Evolutionary conservation across 2,888 invertebrate genomes (phyloP).

Genomic region (Cheilosia urbana): DNA sequence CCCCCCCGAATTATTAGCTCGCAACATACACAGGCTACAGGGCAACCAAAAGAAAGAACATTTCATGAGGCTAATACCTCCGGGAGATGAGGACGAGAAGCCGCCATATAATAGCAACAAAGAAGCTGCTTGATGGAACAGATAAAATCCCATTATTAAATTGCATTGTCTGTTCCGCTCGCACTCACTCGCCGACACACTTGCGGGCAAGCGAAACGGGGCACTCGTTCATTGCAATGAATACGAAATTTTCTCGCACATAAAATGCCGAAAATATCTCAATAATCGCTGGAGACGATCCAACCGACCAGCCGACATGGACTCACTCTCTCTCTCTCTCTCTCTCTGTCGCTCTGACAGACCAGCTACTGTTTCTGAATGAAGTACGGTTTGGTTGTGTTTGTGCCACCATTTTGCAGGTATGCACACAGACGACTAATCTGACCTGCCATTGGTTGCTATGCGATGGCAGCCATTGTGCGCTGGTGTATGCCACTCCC

Average conservation of each 20-base stretch:
- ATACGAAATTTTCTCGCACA: conserved; percentile 80
- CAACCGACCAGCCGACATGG: conserved; percentile 17
- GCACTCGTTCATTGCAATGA: conserved; percentile 84
- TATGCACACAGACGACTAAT: conserved; percentile 9
- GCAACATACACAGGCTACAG: no score
- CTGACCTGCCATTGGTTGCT: conserved; percentile 78
- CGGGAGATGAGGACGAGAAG: conserved; percentile 72
- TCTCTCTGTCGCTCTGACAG: conserved; percentile 4
- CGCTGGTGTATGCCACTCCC: conserved; percentile 67
- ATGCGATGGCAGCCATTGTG: conserved; percentile 72
- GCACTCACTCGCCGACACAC: conserved; percentile 77
- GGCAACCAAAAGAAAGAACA: conserved; percentile 28
- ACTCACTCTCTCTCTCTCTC: conserved; percentile 13
- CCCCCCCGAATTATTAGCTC: conserved; percentile 65
- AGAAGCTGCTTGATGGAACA: conserved; percentile 82
- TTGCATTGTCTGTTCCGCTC: conserved; percentile 80
- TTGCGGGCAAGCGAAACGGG: conserved; percentile 81
- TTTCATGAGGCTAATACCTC: conserved; percentile 26
- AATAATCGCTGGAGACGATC: conserved; percentile 65
- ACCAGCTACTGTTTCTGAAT: conserved; percentile 49
- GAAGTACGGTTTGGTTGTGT: conserved; percentile 26
- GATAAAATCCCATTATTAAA: conserved; percentile 84
- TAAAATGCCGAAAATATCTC: conserved; percentile 73
- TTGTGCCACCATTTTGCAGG: conserved; percentile 55
- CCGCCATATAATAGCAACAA: conserved; percentile 83